Base-by-base conservation (phyloP, 2,797 vertebrate genomes). In the Naso thynnoides region DNA sequence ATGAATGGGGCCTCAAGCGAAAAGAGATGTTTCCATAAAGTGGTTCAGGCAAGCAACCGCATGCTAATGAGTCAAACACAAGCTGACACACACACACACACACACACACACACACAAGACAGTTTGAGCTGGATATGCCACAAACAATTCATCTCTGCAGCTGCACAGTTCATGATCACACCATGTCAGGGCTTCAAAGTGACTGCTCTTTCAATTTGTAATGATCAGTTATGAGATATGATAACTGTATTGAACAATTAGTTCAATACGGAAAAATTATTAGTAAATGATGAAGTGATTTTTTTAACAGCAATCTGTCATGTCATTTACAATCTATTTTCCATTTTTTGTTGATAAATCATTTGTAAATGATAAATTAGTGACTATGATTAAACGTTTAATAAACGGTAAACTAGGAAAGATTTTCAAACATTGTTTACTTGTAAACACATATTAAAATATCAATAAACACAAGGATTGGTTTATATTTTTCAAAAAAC, bases 61-160 rank as follows among this genome's bases (percentile, higher is more conserved):
- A 58, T 50, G 76, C 31, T 47, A 48, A 27, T 89, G 87, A 86
- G 41, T 88, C 83, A 86, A 0, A 29, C 15, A 5, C 47, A 58
- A 3, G 9, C 82, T 58, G 42, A 67, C 64, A 77, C 48, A 27
- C 38, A 63, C 38, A 38, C 54, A 21, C 57, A 26, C 39, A 53
- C 31, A 42, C 10, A 59, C 23, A 54, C 63, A 62, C 38, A 52
- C n/a, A 60, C 44, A 50, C 6, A 54, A 1, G 55, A 14, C 48
- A 42, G 45, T 56, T 38, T 13, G 63, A 67, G 70, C 53, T 56
- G 47, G 38, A 67, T 47, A 26, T 62, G 71, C 49, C 76, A 71
- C n/a, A 57, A 54, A 63, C 44, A 50, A 72, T 79, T 18, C 42
- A 62, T 65, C 50, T 45, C 55, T 4, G 7, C 49, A 23, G 41